Percentiles rank a stretch among this genome's conserved stretches.
Evolutionary conservation across 2,888 invertebrate species (phyloP).

Genomic region (Arrhopalites spinosus): DNA sequence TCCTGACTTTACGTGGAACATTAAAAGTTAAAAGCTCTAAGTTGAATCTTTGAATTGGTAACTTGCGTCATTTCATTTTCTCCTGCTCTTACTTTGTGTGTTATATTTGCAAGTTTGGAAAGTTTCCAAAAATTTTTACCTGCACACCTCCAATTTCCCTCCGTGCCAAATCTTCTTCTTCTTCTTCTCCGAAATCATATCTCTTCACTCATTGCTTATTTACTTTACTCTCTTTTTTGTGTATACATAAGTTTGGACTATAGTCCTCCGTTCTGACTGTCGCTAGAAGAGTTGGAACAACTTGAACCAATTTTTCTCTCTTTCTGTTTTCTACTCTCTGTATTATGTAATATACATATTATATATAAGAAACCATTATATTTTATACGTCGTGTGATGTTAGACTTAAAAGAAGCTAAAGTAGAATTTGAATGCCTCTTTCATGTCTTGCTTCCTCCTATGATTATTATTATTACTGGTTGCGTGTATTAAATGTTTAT

Average conservation of each 20-base stretch:
- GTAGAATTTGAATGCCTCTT: not conserved
- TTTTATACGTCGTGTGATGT: too few species aligned
- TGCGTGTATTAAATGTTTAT: too few species aligned
- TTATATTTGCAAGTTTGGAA: not conserved
- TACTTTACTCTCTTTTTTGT: not conserved
- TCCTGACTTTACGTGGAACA: too few species aligned
- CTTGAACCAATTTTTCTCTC: not conserved
- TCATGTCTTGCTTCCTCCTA: not conserved
- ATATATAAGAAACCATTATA: not conserved
- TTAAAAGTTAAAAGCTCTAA: too few species aligned
- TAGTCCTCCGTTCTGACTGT: too few species aligned
- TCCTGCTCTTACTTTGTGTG: not conserved
- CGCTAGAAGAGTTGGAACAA: not conserved
- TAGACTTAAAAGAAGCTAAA: too few species aligned
- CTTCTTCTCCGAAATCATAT: not conserved
- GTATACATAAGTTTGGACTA: too few species aligned
- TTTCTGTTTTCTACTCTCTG: not conserved
- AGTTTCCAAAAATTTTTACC: conserved; percentile 8
- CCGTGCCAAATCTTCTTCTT: conserved; percentile 2
- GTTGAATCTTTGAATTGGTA: not conserved
- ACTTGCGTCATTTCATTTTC: conserved; percentile 6
- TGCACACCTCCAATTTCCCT: conserved; percentile 10
- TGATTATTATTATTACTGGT: not conserved
- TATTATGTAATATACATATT: not conserved
- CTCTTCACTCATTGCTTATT: not conserved